These are phyloP conservation scores for Pitangus sulphuratus DNA, from an alignment of 2,797 vertebrate species.

Conservation along the genomic window DNA sequence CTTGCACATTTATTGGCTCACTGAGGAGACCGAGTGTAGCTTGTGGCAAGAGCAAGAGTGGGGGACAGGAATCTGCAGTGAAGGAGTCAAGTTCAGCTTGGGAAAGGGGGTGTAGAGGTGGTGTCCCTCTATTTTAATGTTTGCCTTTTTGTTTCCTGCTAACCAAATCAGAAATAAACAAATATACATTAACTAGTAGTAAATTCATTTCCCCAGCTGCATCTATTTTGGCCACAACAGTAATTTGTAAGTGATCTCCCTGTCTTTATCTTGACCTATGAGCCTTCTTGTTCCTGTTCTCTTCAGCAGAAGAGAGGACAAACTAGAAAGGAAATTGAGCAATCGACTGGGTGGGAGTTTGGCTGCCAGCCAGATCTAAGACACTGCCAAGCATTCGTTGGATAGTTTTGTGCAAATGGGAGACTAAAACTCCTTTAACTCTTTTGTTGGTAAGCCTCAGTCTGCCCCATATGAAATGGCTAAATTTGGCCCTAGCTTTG, in stretches of 20 bases:
- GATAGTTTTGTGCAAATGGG: neutral
- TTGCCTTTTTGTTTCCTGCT: neutral
- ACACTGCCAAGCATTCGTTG: neutral
- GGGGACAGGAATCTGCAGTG: neutral
- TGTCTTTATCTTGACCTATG: neutral
- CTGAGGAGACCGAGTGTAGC: neutral
- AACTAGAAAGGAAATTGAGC: neutral
- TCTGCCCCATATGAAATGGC: neutral
- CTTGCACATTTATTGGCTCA: accelerated
- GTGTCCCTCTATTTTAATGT: neutral
- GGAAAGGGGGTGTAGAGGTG: neutral
- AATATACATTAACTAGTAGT: neutral
- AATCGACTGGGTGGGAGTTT: neutral
- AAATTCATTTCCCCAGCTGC: neutral
- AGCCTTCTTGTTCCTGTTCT: neutral
- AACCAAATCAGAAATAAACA: neutral
- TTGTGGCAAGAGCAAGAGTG: neutral
- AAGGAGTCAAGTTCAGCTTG: neutral
- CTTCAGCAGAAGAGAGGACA: neutral
- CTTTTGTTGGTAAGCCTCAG: neutral
- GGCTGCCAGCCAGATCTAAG: neutral
- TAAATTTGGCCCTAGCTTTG: neutral
- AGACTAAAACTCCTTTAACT: neutral
- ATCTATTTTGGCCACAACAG: neutral
- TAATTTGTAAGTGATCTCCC: neutral